Evolutionary conservation across 1,140 invertebrate species (phyloP).

Genomic region (Pseudobourletiella spinata): DNA sequence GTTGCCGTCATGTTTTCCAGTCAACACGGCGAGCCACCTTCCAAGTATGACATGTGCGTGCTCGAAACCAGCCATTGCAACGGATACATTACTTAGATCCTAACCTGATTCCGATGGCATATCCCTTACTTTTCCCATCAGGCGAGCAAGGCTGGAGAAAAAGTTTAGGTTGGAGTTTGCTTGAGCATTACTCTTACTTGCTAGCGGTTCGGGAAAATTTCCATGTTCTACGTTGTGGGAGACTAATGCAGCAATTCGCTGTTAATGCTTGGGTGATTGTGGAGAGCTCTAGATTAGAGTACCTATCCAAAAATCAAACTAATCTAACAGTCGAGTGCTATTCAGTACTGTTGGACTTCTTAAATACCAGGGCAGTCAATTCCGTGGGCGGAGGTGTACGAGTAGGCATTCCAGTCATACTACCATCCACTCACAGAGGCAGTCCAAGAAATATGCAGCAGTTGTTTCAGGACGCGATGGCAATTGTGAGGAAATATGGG

Average conservation of each 20-base stretch:
- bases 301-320: slow-evolving; percentile 11
- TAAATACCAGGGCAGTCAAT: slow-evolving; percentile 9
- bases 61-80: not conserved
- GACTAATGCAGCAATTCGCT: not conserved
- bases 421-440: slow-evolving; percentile 32
- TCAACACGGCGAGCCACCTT: not conserved
- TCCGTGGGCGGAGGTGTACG: not conserved
- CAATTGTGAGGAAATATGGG: slow-evolving; percentile 38
- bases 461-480: slow-evolving; percentile 42
- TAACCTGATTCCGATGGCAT: not conserved
- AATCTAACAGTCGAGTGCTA: slow-evolving; percentile 36
- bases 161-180: too few relatives aligned
- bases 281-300: not conserved
- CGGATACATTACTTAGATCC: not conserved
- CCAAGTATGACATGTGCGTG: not conserved
- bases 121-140: not conserved
- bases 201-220: not conserved
- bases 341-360: slow-evolving; percentile 26
- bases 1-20: not conserved
- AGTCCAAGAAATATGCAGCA: slow-evolving; percentile 38
- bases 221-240: not conserved
- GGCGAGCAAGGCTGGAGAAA: not conserved
- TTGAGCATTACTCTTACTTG: too few relatives aligned
- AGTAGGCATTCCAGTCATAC: slow-evolving; percentile 16
- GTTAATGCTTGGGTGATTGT: not conserved